phyloP scores from a whole-genome alignment of 2,797 vertebrate genomes.

The Hoplostethus mediterraneus region DNA sequence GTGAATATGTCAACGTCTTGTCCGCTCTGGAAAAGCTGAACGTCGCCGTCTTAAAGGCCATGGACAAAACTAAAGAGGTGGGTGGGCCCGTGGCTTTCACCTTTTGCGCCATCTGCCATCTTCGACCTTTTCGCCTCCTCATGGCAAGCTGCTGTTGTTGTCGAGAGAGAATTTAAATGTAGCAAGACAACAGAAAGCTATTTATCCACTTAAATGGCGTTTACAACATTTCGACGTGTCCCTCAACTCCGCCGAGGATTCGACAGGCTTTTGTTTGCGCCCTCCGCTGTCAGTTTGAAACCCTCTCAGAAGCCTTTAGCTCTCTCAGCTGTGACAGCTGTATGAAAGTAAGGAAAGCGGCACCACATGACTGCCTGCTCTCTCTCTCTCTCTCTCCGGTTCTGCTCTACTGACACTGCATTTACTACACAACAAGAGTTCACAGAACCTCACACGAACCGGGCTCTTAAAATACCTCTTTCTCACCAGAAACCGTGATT shows the following conservation, averaged over 20 bases:
- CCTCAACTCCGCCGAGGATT: background rate
- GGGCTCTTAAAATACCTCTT: background rate
- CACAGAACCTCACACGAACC: slow-evolving; percentile 16
- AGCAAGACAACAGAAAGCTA: background rate
- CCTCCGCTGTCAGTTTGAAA: slow-evolving; percentile 43
- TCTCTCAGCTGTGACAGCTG: slow-evolving; percentile 18
- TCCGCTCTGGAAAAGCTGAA: slow-evolving; percentile 93
- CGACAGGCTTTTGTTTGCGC: slow-evolving; percentile 23
- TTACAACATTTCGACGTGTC: slow-evolving; percentile 9
- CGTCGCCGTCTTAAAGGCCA: slow-evolving; percentile 90
- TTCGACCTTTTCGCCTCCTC: background rate
- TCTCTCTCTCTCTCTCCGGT: background rate
- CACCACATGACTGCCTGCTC: slow-evolving; percentile 23
- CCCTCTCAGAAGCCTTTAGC: slow-evolving; percentile 11
- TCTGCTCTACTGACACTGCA: slow-evolving; percentile 22
- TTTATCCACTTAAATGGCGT: slow-evolving; percentile 1
- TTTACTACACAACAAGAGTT: slow-evolving; percentile 23
- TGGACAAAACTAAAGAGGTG: slow-evolving; percentile 96
- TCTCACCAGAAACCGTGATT: slow-evolving; percentile 10
- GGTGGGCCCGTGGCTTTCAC: slow-evolving; percentile 43
- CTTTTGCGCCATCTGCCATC: background rate
- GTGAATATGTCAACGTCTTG: slow-evolving; percentile 91
- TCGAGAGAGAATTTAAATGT: background rate
- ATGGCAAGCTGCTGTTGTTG: background rate
- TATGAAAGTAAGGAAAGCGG: slow-evolving; percentile 29